These are phyloP conservation scores for Acanthosepion pharaonis DNA, from an alignment of 2,888 invertebrate species.

Conservation along the genomic window DNA sequence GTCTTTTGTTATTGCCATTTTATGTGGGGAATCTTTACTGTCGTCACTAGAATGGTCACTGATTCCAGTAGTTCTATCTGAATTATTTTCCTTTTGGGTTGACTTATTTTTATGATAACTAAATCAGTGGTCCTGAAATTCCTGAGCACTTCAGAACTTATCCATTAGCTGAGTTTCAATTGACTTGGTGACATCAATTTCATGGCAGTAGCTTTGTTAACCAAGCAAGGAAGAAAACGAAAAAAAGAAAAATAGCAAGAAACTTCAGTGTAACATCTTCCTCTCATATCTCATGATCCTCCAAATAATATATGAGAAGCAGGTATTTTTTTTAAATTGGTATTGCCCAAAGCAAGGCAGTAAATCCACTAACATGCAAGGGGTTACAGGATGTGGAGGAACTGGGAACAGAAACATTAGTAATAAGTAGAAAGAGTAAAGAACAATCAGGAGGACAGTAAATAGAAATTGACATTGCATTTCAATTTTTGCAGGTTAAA, in stretches of 20 bases:
- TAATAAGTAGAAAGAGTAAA: no score
- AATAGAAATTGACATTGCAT: no score
- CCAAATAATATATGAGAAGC: no score
- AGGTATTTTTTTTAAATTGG: no score
- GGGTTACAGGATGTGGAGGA: no score
- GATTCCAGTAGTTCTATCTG: not conserved
- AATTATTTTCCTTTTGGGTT: not conserved
- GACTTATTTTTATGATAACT: not conserved
- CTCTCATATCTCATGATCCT: no score
- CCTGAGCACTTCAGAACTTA: not conserved
- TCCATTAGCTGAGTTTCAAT: not conserved
- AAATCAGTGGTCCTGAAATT: not conserved
- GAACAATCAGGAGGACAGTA: no score
- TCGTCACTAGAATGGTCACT: not conserved
- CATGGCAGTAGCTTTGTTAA: not conserved
- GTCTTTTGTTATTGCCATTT: not conserved
- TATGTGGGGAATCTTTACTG: not conserved
- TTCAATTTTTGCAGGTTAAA: no score
- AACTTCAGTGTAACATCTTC: not conserved
- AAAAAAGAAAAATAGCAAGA: not conserved
- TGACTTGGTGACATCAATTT: not conserved
- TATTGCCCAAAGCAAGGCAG: no score
- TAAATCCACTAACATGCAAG: no score
- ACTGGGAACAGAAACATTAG: no score
- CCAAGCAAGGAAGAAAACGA: not conserved